phyloP scores from a whole-genome alignment of 2,113 vertebrate genomes.

The Apistogramma diplotaenia region DNA sequence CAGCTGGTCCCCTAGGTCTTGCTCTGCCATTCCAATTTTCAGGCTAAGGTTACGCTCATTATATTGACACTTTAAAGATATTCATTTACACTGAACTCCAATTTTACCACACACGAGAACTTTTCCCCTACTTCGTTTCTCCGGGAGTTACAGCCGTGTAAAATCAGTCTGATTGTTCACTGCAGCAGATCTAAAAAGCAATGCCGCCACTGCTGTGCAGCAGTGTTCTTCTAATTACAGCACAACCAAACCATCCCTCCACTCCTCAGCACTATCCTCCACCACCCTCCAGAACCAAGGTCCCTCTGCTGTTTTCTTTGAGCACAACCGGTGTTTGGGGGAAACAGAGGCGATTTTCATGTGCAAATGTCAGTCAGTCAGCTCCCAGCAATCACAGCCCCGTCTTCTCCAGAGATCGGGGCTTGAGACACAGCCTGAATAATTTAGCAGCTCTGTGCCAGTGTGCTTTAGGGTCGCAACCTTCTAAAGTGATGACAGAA shows the following conservation, averaged over 20 bases:
- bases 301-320: conserved; percentile 73
- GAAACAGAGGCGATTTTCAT: conserved; percentile 79
- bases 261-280: conserved; percentile 7
- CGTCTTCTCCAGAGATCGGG: conserved; percentile 75
- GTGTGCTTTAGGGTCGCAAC: conserved; percentile 78
- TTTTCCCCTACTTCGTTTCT: conserved; percentile 16
- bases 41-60: conserved; percentile 37
- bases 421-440: conserved; percentile 79
- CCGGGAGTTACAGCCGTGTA: neutral
- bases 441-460: conserved; percentile 82
- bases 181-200: neutral
- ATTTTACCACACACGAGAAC: conserved; percentile 14
- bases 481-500: conserved; percentile 83
- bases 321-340: conserved; percentile 73
- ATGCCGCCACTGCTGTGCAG: neutral
- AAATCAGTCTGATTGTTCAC: neutral
- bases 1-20: conserved; percentile 42
- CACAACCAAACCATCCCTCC: conserved; percentile 9
- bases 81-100: conserved; percentile 31
- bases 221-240: conserved; percentile 24
- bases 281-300: conserved; percentile 20
- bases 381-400: conserved; percentile 80
- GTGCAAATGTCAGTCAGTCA: conserved; percentile 84
- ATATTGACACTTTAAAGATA: conserved; percentile 52
- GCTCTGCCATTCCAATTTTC: conserved; percentile 42